Evolutionary conservation across 2,113 vertebrate genomes (phyloP).

Genomic region (Alectura lathami): DNA sequence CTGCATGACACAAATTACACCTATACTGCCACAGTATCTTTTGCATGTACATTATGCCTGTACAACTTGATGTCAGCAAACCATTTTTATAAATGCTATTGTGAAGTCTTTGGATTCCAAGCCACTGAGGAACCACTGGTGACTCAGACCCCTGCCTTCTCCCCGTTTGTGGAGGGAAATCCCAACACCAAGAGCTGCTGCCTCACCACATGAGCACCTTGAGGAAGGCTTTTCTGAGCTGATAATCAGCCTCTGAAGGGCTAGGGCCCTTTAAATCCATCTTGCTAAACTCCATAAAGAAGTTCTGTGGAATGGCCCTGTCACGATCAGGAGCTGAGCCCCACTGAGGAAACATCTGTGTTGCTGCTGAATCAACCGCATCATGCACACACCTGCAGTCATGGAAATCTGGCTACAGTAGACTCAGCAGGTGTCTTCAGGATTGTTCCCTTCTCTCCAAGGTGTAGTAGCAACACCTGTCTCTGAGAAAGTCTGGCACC

Average conservation of each 20-base stretch:
- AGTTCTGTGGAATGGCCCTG: not conserved
- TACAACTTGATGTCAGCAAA: not conserved
- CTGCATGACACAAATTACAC: not conserved
- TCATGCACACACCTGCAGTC: not conserved
- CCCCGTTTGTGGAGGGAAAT: not conserved
- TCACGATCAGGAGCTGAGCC: not conserved
- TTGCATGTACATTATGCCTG: not conserved
- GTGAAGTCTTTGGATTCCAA: not conserved
- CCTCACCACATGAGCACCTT: not conserved
- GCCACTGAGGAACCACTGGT: not conserved
- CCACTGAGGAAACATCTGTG: not conserved
- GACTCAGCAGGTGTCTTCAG: not conserved
- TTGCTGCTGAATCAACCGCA: not conserved
- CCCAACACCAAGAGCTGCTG: not conserved
- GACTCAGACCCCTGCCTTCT: not conserved
- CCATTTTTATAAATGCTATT: not conserved
- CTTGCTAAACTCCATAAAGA: not conserved
- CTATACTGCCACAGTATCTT: not conserved
- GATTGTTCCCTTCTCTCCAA: not conserved
- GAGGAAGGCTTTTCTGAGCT: not conserved
- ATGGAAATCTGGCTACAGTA: not conserved
- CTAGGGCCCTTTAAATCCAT: not conserved
- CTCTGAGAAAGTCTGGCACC: not conserved
- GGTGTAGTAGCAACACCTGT: not conserved
- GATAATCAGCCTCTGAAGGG: not conserved